Evolutionary conservation across 1,140 invertebrate genomes (phyloP).

Genomic region (Uloborus diversus): DNA sequence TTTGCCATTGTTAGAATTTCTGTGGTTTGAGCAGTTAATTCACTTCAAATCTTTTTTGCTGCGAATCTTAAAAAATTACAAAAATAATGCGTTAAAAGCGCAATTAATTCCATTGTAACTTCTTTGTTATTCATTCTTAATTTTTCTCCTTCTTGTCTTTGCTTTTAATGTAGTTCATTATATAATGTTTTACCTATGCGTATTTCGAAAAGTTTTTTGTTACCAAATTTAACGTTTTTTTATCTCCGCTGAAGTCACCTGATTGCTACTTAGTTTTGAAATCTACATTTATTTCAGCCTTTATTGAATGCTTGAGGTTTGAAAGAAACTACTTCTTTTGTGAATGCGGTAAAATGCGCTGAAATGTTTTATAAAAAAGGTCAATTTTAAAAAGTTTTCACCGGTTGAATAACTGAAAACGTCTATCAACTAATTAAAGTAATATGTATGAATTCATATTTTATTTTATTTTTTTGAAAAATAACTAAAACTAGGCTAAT

Average conservation of each 20-base stretch:
- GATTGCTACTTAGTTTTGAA: not conserved
- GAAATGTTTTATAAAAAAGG: no score
- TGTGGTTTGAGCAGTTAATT: conserved; percentile 44
- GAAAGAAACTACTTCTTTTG: no score
- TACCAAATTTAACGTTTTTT: not conserved
- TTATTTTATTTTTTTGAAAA: no score
- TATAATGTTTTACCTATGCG: not conserved
- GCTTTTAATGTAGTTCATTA: conserved; percentile 34
- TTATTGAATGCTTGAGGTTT: no score
- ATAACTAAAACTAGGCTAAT: no score
- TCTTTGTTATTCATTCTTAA: conserved; percentile 17
- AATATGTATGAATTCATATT: no score
- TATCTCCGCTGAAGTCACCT: conserved; percentile 1
- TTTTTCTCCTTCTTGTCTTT: not conserved
- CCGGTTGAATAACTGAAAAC: no score
- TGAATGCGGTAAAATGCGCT: no score
- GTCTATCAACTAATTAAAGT: no score
- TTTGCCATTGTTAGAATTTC: conserved; percentile 14
- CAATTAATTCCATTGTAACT: conserved; percentile 43
- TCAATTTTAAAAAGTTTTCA: no score
- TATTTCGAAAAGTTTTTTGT: conserved; percentile 4
- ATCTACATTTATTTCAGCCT: not conserved
- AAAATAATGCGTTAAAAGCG: conserved; percentile 48
- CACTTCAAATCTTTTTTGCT: no score
- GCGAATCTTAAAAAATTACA: conserved; percentile 7